phyloP scores from a whole-genome alignment of 2,113 vertebrate species.

The Pelobates fuscus region DNA sequence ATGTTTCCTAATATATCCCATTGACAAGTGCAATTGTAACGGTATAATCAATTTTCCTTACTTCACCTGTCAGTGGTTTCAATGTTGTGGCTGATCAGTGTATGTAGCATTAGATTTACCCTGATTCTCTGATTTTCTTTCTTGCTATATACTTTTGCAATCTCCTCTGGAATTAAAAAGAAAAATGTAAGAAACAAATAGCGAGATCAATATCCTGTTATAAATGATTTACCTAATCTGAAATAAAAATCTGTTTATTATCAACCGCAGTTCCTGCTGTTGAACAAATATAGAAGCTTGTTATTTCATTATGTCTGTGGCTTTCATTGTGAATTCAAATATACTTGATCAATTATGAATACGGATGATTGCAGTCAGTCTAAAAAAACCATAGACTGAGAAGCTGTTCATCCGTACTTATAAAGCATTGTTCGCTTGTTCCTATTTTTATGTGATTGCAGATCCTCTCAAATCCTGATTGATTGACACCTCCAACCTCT shows the following conservation, averaged over 20 bases:
- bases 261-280: slow-evolving; percentile 39
- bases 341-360: slow-evolving; percentile 37
- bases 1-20: too few species aligned
- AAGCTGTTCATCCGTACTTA: neutral
- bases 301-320: slow-evolving; percentile 46
- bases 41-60: too few species aligned
- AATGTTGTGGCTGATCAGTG: too few species aligned
- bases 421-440: slow-evolving; percentile 22
- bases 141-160: slow-evolving; percentile 58
- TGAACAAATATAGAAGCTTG: slow-evolving; percentile 47
- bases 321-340: slow-evolving; percentile 49
- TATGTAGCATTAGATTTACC: too few species aligned
- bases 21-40: too few species aligned
- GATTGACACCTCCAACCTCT: slow-evolving; percentile 18
- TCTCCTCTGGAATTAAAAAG: slow-evolving; percentile 54
- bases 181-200: slow-evolving; percentile 46
- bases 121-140: neutral
- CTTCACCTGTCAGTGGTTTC: too few species aligned
- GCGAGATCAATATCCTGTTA: slow-evolving; percentile 58
- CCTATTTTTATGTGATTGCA: slow-evolving; percentile 13
- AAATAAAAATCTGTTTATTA: slow-evolving; percentile 55
- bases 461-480: slow-evolving; percentile 2
- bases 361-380: slow-evolving; percentile 24
- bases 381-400: slow-evolving; percentile 18
- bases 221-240: slow-evolving; percentile 54